Evolutionary conservation across 35 echinoderm and acorn worm genomes (phyloP).

Genomic region (Heliocidaris tuberculata): DNA sequence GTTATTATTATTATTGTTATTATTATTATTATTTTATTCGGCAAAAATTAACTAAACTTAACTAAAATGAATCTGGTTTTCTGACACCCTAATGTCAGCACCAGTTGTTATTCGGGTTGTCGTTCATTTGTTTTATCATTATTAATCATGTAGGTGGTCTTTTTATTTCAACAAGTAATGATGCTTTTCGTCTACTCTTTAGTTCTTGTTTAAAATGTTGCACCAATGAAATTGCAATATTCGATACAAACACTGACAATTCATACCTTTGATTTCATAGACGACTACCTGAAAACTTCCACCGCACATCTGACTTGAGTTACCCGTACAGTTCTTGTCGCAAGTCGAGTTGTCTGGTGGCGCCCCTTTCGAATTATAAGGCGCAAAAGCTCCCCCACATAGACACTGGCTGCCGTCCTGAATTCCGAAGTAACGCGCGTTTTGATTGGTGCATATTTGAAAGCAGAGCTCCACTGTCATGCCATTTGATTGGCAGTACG

Average conservation of each 20-base stretch:
- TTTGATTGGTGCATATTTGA: slow-evolving; percentile 31
- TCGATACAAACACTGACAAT: not conserved
- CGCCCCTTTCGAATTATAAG: not conserved
- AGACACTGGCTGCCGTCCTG: slow-evolving; percentile 40
- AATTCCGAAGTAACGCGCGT: slow-evolving; percentile 35
- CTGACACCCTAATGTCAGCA: no score
- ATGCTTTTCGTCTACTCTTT: no score
- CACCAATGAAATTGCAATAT: no score
- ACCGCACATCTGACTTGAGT: not conserved
- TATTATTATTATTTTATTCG: no score
- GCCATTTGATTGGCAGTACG: slow-evolving; percentile 31
- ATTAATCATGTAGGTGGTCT: no score
- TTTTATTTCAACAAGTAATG: no score
- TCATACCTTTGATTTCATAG: slow-evolving; percentile 44
- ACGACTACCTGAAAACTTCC: not conserved
- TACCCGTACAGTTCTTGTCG: not conserved
- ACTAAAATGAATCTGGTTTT: no score
- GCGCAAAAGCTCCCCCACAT: slow-evolving; percentile 20
- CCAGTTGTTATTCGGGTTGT: no score
- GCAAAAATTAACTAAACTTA: no score
- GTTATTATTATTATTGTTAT: no score
- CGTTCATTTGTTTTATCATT: no score
- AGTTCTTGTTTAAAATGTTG: no score
- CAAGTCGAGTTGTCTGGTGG: not conserved
- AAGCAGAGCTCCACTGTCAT: slow-evolving; percentile 39